A percentile compares a stretch with the other conserved stretches of the same genome.
These are phyloP conservation scores for Lycodopsis pacificus DNA, from an alignment of 2,797 vertebrate species.

Conservation along the genomic window DNA sequence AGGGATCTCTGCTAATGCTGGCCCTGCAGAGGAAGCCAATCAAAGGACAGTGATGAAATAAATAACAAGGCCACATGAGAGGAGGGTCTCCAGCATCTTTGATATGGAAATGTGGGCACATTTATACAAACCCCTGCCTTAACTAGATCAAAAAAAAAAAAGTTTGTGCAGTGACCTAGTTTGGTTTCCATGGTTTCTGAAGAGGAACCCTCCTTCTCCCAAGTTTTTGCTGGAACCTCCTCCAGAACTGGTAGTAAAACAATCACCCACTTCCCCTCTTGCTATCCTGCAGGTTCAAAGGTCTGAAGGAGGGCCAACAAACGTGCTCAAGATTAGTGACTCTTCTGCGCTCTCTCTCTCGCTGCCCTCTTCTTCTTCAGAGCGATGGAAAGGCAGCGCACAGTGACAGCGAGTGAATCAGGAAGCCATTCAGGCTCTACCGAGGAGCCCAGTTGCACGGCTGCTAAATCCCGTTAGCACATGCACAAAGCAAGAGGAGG, in stretches of 20 bases:
- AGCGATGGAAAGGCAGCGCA: constrained; percentile 25
- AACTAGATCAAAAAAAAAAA: constrained; percentile 78
- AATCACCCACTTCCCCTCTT: constrained; percentile 4
- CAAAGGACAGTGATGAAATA: constrained; percentile 69
- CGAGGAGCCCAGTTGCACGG: constrained; percentile 76
- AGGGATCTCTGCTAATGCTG: constrained; percentile 93
- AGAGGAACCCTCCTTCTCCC: constrained; percentile 44
- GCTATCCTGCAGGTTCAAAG: constrained; percentile 46
- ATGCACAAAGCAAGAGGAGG: constrained; percentile 68
- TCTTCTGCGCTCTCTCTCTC: constrained; percentile 34
- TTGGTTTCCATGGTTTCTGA: constrained; percentile 87
- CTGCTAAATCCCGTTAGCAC: constrained; percentile 82
- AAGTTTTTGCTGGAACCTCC: constrained; percentile 62
- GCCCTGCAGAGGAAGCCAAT: constrained; percentile 87
- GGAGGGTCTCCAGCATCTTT: constrained; percentile 77
- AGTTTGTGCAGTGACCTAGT: constrained; percentile 85
- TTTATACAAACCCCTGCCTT: constrained; percentile 77
- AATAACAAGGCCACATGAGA: constrained; percentile 84
- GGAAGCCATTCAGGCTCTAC: constrained; percentile 69
- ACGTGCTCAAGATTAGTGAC: constrained; percentile 47
- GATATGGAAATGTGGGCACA: constrained; percentile 84
- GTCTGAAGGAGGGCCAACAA: constrained; percentile 57
- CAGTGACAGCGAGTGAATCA: constrained; percentile 63
- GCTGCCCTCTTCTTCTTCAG: not conserved
- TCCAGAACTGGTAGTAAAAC: constrained; percentile 59